phyloP scores from a whole-genome alignment of 1,140 invertebrate genomes.

The Pseudomyrmex cubaensis region DNA sequence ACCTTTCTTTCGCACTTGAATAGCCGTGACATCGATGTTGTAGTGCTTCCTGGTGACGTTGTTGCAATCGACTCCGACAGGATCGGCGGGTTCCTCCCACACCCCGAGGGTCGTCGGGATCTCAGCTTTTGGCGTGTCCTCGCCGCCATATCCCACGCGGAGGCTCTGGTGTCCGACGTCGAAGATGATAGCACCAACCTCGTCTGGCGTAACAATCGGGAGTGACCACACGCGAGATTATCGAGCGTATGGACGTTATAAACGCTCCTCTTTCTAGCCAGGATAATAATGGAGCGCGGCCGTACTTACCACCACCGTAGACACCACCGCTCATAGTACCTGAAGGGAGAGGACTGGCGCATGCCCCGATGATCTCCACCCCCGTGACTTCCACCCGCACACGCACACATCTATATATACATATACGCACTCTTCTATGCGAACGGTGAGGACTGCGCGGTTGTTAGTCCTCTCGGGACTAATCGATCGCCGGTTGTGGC shows the following conservation, averaged over 20 bases:
- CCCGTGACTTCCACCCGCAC: constrained; percentile 16
- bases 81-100: constrained; percentile 86
- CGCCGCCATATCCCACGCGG: constrained; percentile 95
- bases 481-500: constrained; percentile 28
- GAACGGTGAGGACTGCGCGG: constrained; percentile 20
- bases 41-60: constrained; percentile 76
- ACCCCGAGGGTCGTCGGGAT: constrained; percentile 94
- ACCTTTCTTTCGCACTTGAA: constrained; percentile 80
- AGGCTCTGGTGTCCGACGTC: constrained; percentile 91
- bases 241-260: background rate
- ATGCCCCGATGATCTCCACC: constrained; percentile 63
- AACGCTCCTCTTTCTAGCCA: constrained; percentile 13
- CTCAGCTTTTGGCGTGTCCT: constrained; percentile 97
- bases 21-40: constrained; percentile 79
- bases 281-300: constrained; percentile 60
- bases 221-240: background rate
- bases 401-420: background rate
- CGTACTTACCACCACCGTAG: constrained; percentile 84
- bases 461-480: constrained; percentile 2
- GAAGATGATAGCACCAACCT: constrained; percentile 92
- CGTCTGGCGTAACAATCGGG: constrained; percentile 85
- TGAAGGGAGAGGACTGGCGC: constrained; percentile 71
- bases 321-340: constrained; percentile 85
- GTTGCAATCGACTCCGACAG: constrained; percentile 60
- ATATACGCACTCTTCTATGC: background rate